Evolutionary conservation across 2,113 vertebrate genomes (phyloP), one percentile per base, ranked within the genome.

Genomic region (Siniperca knerii): DNA sequence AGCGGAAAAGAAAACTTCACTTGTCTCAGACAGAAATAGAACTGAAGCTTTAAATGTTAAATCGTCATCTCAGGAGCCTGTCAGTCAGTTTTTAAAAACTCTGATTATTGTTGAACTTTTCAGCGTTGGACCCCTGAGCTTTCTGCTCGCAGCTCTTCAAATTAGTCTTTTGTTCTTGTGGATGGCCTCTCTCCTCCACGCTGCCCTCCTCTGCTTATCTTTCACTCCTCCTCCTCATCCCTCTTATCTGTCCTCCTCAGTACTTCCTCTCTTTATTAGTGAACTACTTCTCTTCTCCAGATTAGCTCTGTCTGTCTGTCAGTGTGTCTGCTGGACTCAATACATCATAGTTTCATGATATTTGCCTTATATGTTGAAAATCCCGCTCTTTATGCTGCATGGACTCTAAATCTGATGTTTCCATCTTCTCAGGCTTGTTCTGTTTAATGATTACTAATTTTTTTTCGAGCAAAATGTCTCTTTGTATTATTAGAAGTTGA

Each of bases 121-220:
- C 11, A 1, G 68, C 66, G 71, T 72, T 13, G 33, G 72, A 48
- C 87, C 85, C 87, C 42, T 8, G 90, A 87, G 90, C 79, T 62
- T 83, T 81, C 77, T 1, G 29, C 75, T 67, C 18, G 21, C 68
- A 2, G 75, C 72, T 65, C 75, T 40, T 87, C 44, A 90, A 82
- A 90, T 84, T 60, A 90, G 71, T 88, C 87, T 82, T 90, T 90
- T 88, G 83, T 92, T 92, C 84, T 84, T 44, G 58, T 9, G 71
- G 67, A 50, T 37, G 87, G 87, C 81, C 89, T 84, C 76, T 23
- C 79, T 77, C 50, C 65, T 78, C 66, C 68, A 42, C 5, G 4
- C 69, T 85, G 78, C 48, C 74, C 79, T 87, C 67, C 60, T 52
- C 71, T 15, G 20, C 77, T 90, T 87, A 87, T 92, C 90, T 75